Conservation (phyloP, 2,113 vertebrate species). For the Nestor notabilis region DNA sequence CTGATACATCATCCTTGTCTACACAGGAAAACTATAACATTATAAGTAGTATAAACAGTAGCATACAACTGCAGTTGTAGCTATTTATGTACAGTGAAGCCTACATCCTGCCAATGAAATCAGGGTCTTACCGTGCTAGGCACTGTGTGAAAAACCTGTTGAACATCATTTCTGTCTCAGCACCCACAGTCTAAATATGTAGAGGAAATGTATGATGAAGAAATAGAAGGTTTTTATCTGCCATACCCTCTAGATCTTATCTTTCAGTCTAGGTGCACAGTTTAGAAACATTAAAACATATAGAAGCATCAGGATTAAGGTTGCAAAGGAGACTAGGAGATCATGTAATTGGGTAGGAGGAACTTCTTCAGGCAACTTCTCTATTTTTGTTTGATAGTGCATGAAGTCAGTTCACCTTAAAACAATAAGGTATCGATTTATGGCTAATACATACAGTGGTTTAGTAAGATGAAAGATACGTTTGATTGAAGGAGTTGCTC, state of each 20-base stretch:
- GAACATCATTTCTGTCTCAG: not conserved
- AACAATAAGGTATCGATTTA: not conserved
- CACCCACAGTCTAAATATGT: not conserved
- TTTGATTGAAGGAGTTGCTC: not conserved
- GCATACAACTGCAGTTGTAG: not conserved
- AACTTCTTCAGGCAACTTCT: not conserved
- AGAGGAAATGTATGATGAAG: not conserved
- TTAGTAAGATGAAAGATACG: not conserved
- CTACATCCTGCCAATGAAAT: not conserved
- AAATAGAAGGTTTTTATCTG: not conserved
- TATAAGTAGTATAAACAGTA: not conserved
- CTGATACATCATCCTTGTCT: not conserved
- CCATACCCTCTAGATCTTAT: not conserved
- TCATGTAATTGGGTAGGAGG: not conserved
- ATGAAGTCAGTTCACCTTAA: not conserved
- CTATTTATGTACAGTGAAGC: not conserved
- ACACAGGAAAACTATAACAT: fast-evolving
- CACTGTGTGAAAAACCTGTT: not conserved
- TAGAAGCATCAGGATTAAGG: not conserved
- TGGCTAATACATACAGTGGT: not conserved
- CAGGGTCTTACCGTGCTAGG: not conserved
- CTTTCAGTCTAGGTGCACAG: not conserved
- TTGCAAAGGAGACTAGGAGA: not conserved
- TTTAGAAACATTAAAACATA: not conserved
- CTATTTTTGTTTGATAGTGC: not conserved